phyloP scores from a whole-genome alignment of 2,888 invertebrate species.

The Drosophila anomalata region DNA sequence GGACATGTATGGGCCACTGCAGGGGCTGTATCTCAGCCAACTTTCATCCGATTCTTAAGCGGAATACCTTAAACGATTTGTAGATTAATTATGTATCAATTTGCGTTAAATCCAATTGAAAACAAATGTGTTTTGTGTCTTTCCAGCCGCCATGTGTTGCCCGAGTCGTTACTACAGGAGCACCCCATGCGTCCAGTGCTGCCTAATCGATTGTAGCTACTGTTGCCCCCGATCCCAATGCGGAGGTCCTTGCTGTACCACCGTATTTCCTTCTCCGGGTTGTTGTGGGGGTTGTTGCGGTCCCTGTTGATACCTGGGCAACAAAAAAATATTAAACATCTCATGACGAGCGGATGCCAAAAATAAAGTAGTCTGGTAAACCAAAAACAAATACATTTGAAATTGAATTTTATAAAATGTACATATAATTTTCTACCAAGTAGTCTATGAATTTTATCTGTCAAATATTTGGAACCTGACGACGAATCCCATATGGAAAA shows the following conservation, averaged over 20 bases:
- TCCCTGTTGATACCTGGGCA: conserved; percentile 9
- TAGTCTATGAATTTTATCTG: conserved; percentile 9
- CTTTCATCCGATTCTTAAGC: too few relatives aligned
- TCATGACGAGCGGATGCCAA: background rate
- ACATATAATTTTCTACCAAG: background rate
- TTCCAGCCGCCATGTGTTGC: conserved; percentile 56
- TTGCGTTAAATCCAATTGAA: too few relatives aligned
- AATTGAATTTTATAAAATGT: too few relatives aligned
- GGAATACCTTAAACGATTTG: too few relatives aligned
- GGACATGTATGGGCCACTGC: too few relatives aligned
- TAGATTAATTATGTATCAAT: too few relatives aligned
- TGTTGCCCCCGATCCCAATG: conserved; percentile 53
- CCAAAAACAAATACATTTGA: too few relatives aligned
- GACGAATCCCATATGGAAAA: background rate
- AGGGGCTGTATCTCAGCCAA: too few relatives aligned
- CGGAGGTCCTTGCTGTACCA: conserved; percentile 35
- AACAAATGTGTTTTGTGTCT: background rate
- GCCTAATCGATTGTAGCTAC: conserved; percentile 63
- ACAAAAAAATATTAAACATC: background rate
- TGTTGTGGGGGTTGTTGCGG: background rate
- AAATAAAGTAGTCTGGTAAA: background rate
- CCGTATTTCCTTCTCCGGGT: background rate
- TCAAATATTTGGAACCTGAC: background rate
- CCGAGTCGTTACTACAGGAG: conserved; percentile 59
- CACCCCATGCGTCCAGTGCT: conserved; percentile 63